Conservation (phyloP, 2,797 vertebrate species). For the Botia kubotai region DNA sequence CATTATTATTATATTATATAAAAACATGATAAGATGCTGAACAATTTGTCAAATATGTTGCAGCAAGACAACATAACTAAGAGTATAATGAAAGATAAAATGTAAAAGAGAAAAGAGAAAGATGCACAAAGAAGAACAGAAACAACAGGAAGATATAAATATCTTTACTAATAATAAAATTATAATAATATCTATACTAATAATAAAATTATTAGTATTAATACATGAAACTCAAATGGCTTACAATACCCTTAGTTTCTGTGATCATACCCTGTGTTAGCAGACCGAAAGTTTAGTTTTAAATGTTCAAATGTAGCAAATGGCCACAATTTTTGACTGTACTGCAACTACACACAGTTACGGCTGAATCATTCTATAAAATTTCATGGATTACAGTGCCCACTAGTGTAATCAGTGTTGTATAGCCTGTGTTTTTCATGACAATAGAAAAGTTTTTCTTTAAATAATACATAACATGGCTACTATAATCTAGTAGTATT, state of each 20-base stretch:
- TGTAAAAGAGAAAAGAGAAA: not conserved
- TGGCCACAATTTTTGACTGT: not conserved
- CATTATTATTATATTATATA: too few relatives aligned
- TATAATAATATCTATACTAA: too few relatives aligned
- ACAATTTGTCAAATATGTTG: not conserved
- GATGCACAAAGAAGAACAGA: not conserved
- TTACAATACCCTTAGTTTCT: not conserved
- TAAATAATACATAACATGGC: not conserved
- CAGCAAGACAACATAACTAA: not conserved
- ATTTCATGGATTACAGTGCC: not conserved
- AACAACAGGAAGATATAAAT: not conserved
- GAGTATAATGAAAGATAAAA: not conserved
- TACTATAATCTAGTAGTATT: not conserved
- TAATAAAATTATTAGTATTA: too few relatives aligned
- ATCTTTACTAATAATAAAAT: too few relatives aligned
- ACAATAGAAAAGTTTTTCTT: not conserved
- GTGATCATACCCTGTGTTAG: not conserved
- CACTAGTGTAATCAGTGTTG: slow-evolving; percentile 5
- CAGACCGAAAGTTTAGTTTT: not conserved
- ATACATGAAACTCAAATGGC: too few relatives aligned
- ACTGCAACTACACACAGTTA: not conserved
- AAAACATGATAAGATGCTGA: not conserved
- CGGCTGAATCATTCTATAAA: not conserved
- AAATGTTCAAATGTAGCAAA: not conserved
- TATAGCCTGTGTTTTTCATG: not conserved